These are phyloP conservation scores for Podocnemis expansa DNA, from an alignment of 2,113 vertebrate genomes.

Conservation along the genomic window DNA sequence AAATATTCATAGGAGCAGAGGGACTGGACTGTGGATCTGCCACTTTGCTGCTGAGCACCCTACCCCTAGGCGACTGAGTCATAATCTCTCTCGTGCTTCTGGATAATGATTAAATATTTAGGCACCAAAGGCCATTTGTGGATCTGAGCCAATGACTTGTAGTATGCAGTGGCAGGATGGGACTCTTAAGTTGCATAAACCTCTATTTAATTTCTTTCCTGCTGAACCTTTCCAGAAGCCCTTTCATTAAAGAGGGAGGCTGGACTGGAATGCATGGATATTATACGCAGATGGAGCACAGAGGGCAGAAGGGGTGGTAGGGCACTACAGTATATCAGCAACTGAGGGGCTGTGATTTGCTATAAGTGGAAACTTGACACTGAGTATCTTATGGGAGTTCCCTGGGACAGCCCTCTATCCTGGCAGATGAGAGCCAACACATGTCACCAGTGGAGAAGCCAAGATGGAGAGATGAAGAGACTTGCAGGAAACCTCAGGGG, in stretches of 20 bases:
- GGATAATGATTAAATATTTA: neutral
- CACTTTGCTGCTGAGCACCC: neutral
- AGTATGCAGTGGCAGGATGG: neutral
- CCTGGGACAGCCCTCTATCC: neutral
- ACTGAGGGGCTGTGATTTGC: neutral
- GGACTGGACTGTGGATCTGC: neutral
- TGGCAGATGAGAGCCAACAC: neutral
- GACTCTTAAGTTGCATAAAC: neutral
- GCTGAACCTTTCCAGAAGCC: neutral
- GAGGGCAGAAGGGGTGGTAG: neutral
- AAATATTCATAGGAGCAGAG: neutral
- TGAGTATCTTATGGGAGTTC: neutral
- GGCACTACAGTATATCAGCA: neutral
- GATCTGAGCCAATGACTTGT: neutral
- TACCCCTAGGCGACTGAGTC: neutral
- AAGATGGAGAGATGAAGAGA: fast-evolving
- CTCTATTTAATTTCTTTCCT: neutral
- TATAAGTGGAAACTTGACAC: neutral
- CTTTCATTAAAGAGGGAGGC: neutral
- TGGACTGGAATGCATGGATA: neutral
- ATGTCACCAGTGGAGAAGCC: neutral
- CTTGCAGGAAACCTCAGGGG: fast-evolving
- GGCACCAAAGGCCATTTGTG: neutral
- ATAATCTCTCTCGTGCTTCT: neutral
- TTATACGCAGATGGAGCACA: neutral